These are phyloP conservation scores for Temnothorax unifasciatus DNA, from an alignment of 2,888 invertebrate genomes.

Conservation along the genomic window DNA sequence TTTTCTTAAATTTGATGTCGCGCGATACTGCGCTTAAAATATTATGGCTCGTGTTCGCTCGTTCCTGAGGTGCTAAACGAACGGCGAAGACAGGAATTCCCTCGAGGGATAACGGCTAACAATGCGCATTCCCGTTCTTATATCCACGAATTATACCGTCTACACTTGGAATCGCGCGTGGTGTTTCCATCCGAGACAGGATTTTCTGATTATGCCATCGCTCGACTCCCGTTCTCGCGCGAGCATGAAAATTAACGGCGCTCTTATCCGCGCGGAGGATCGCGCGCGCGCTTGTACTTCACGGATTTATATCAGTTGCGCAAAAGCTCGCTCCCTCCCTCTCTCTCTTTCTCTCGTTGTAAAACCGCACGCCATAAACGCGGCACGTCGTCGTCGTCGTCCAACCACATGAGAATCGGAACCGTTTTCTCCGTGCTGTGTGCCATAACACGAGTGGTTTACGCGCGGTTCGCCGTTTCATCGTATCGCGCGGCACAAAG, in stretches of 20 bases:
- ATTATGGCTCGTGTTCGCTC: neutral
- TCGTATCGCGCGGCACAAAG: conserved; percentile 53
- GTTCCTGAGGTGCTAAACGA: neutral
- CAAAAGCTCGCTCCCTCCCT: conserved; percentile 15
- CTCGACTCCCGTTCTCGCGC: conserved; percentile 43
- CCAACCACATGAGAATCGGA: conserved; percentile 51
- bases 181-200: conserved; percentile 22
- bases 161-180: neutral
- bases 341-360: conserved; percentile 5
- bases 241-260: conserved; percentile 51
- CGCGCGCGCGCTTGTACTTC: conserved; percentile 40
- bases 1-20: neutral
- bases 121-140: conserved; percentile 4
- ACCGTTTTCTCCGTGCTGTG: conserved; percentile 50
- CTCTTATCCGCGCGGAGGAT: conserved; percentile 55
- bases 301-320: conserved; percentile 59
- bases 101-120: conserved; percentile 21
- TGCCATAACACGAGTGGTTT: conserved; percentile 48
- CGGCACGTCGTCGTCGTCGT: conserved; percentile 60
- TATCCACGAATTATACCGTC: conserved; percentile 11
- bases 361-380: conserved; percentile 60
- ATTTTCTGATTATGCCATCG: conserved; percentile 47
- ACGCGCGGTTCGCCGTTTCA: conserved; percentile 32
- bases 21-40: neutral
- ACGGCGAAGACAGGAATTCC: conserved; percentile 3